Conservation (phyloP, 2,888 invertebrate species). For the Cepaea hortensis region DNA sequence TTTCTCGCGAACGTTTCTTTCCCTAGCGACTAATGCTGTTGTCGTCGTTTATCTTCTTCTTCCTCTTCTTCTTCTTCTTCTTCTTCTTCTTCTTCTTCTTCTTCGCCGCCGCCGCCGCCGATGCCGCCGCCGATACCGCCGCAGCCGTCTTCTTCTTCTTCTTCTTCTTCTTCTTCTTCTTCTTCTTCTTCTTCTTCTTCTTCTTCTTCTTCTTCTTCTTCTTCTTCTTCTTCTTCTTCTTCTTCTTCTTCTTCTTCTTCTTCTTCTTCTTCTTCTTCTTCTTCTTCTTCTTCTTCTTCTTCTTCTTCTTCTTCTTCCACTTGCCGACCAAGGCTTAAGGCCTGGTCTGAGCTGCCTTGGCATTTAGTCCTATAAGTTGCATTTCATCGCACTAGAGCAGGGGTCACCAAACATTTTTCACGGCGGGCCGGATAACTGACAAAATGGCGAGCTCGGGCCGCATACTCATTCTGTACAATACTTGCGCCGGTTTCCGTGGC, state of each 20-base stretch:
- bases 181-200: neutral
- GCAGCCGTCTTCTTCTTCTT: neutral
- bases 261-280: neutral
- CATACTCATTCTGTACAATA: too few species aligned
- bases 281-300: neutral
- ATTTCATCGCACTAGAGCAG: too few species aligned
- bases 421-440: too few species aligned
- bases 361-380: too few species aligned
- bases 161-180: neutral
- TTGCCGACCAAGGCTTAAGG: too few species aligned
- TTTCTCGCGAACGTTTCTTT: too few species aligned
- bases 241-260: neutral
- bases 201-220: neutral
- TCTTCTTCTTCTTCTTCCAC: neutral
- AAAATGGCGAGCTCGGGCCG: too few species aligned
- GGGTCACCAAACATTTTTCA: too few species aligned
- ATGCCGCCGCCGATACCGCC: neutral
- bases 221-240: neutral
- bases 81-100: neutral
- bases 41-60: neutral
- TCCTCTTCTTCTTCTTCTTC: neutral
- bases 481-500: too few species aligned
- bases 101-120: neutral
- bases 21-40: neutral
- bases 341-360: too few species aligned